Percentiles rank a stretch among this genome's conserved stretches.
Conservation (phyloP, 2,797 vertebrate species). For the Chromobotia macracanthus region DNA sequence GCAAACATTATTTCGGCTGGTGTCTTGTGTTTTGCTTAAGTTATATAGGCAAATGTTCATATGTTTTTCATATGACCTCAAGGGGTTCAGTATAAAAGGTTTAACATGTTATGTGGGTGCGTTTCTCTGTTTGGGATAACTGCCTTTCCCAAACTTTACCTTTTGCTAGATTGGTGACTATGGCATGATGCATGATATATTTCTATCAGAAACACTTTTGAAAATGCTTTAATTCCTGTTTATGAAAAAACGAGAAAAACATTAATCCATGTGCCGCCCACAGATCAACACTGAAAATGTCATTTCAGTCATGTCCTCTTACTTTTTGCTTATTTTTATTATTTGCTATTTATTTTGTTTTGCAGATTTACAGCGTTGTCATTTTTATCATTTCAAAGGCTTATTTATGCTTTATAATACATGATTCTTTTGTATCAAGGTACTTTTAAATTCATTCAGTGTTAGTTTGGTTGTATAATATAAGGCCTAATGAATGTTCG, state of each 20-base stretch:
- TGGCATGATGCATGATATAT: conserved; percentile 44
- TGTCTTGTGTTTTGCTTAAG: not conserved
- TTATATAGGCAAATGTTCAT: not conserved
- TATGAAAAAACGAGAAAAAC: conserved; percentile 31
- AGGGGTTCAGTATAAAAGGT: not conserved
- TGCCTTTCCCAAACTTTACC: not conserved
- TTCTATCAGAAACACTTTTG: conserved; percentile 1
- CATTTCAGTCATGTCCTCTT: not conserved
- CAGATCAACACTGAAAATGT: not conserved
- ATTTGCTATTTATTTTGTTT: conserved; percentile 2
- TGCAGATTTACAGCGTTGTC: not conserved
- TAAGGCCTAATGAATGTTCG: conserved; percentile 5
- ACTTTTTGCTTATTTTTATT: not conserved
- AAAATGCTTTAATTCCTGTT: conserved; percentile 23
- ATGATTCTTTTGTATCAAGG: not conserved
- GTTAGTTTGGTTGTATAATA: not conserved
- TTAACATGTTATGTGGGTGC: not conserved
- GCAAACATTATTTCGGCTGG: not conserved
- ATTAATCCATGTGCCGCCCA: not conserved
- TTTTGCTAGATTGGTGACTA: not conserved
- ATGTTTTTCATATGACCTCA: conserved; percentile 7
- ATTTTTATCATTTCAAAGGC: not conserved
- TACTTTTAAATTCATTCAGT: not conserved
- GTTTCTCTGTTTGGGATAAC: conserved; percentile 6
- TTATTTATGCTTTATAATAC: not conserved